Percentiles rank a stretch among this genome's conserved stretches.
These are phyloP conservation scores for Lasiommata megera DNA, from an alignment of 2,888 invertebrate genomes.

Conservation along the genomic window DNA sequence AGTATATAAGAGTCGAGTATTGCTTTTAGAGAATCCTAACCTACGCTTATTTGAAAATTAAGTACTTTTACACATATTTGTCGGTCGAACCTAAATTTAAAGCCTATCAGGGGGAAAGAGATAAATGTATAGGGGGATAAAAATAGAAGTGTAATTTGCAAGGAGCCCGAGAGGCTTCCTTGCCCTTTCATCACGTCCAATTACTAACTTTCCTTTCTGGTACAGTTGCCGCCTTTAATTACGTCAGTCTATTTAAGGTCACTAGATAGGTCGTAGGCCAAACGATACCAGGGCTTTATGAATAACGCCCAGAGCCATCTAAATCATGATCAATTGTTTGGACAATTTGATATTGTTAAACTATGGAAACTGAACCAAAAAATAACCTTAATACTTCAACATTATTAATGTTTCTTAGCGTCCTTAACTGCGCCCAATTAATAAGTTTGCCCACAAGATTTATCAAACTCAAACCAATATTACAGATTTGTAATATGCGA, in stretches of 20 bases:
- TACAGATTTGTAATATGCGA: too few species aligned
- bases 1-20: slow-evolving; percentile 54
- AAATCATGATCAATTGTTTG: neutral
- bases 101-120: neutral
- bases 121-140: neutral
- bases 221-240: neutral
- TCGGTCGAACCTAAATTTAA: neutral
- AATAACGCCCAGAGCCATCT: neutral
- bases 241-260: neutral
- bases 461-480: too few species aligned
- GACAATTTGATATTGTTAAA: too few species aligned
- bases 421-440: too few species aligned
- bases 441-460: too few species aligned
- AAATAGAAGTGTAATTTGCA: neutral
- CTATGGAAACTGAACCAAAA: too few species aligned
- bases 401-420: too few species aligned
- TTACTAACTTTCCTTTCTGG: neutral
- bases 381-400: too few species aligned
- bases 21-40: slow-evolving; percentile 56
- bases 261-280: neutral
- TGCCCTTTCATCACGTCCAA: neutral
- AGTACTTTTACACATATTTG: slow-evolving; percentile 10
- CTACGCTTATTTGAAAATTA: slow-evolving; percentile 34
- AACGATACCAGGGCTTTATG: neutral
- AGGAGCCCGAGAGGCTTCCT: neutral